Percentiles rank a stretch among this genome's conserved stretches.
These are phyloP conservation scores for Odontomachus brunneus DNA, from an alignment of 1,140 invertebrate genomes.

Conservation along the genomic window DNA sequence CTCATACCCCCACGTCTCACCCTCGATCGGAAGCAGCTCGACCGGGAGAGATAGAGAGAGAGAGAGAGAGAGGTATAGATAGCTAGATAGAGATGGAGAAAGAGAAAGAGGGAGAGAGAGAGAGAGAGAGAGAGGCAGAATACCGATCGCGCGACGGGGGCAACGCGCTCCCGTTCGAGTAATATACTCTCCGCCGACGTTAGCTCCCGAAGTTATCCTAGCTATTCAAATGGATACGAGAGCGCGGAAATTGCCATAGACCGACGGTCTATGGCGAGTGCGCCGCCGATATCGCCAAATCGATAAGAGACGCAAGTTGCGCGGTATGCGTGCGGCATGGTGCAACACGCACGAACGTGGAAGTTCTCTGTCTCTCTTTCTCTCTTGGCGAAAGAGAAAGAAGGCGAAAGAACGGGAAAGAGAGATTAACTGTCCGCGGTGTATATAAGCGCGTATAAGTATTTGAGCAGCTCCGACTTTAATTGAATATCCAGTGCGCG, in stretches of 20 bases:
- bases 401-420: no score
- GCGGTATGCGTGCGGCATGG: constrained; percentile 62
- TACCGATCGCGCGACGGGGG: constrained; percentile 36
- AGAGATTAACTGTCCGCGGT: constrained; percentile 8
- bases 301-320: constrained; percentile 61
- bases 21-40: constrained; percentile 51
- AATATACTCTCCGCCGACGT: constrained; percentile 58
- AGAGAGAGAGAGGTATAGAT: constrained; percentile 29
- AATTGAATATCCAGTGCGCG: constrained; percentile 53
- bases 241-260: constrained; percentile 63
- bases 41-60: constrained; percentile 27
- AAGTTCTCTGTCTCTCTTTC: neutral
- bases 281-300: constrained; percentile 59
- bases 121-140: constrained; percentile 48
- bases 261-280: constrained; percentile 10
- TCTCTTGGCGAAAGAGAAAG: constrained; percentile 19
- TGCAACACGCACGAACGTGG: constrained; percentile 32
- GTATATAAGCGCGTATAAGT: constrained; percentile 41
- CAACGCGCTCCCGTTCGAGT: neutral
- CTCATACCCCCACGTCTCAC: neutral
- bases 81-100: neutral
- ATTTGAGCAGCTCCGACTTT: constrained; percentile 29
- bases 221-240: constrained; percentile 63
- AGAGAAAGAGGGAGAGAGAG: constrained; percentile 21
- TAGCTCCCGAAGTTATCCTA: constrained; percentile 63